Conservation (phyloP, 1,140 invertebrate genomes). For the Eupeodes corollae region DNA sequence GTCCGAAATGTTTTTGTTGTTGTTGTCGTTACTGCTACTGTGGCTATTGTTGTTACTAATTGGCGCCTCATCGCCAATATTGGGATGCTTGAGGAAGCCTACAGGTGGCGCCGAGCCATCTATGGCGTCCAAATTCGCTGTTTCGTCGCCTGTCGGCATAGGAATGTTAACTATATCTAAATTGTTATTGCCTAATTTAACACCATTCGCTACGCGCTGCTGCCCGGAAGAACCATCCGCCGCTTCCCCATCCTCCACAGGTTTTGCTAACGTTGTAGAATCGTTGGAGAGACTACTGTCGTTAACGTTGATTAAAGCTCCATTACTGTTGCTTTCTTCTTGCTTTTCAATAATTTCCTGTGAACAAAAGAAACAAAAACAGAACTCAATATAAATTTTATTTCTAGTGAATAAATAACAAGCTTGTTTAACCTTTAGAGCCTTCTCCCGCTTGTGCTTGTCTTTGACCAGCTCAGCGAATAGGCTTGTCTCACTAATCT, state of each 20-base stretch:
- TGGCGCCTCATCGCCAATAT: slow-evolving; percentile 21
- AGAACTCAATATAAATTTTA: neutral
- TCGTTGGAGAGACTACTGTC: slow-evolving; percentile 31
- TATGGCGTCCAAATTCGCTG: neutral
- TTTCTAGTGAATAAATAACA: no score
- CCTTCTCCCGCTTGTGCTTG: slow-evolving; percentile 65
- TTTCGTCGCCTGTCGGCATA: slow-evolving; percentile 37
- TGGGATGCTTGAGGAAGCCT: neutral
- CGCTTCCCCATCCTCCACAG: neutral
- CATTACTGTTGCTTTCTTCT: slow-evolving; percentile 40
- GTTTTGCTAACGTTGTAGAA: neutral
- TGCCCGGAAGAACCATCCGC: neutral
- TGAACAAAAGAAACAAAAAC: slow-evolving; percentile 23
- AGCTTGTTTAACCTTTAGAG: slow-evolving; percentile 37
- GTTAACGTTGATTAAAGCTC: slow-evolving; percentile 27
- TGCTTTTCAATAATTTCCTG: slow-evolving; percentile 51
- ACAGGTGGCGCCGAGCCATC: neutral
- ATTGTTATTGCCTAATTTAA: slow-evolving; percentile 17
- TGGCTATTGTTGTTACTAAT: slow-evolving; percentile 3
- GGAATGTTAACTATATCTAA: slow-evolving; percentile 50
- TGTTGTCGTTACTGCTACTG: neutral
- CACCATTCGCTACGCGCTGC: slow-evolving; percentile 16
- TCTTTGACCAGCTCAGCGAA: slow-evolving; percentile 81
- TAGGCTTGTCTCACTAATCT: slow-evolving; percentile 71
- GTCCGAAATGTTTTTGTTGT: slow-evolving; percentile 8